Evolutionary conservation across 2,113 vertebrate species (phyloP), one percentile per base, ranked within the genome.

Genomic region (Theropithecus gelada): DNA sequence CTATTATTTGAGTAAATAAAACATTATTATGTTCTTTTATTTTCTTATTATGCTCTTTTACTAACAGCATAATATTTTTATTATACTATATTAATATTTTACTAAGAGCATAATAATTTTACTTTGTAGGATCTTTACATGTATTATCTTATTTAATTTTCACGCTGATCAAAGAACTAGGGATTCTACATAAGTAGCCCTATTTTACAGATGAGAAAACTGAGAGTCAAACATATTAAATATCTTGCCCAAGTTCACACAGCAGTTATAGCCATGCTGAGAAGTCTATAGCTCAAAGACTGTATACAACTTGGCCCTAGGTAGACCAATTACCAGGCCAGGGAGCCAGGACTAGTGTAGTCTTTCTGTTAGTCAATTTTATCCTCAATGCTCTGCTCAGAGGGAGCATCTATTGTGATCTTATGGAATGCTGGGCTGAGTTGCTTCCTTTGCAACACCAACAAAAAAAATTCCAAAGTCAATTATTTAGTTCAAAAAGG

Each of bases 281-380:
- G 35, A 75, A 75, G 32, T 40, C 16, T 6, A 6, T 1, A 61
- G 10, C 38, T 81, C 40, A 48, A 64, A 43, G 43, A 35, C 22
- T 12, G 12, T 12, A 3, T 6, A 32, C 9, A 27, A 5, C 32
- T 48, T 61, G 32, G 16, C 23, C 57, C 7, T 20, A 4, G 11
- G 22, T 43, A 45, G 8, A 0, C 5, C 8, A 8, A 35, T 16
- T 13, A 3, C 25, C 12, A 27, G 5, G 11, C 10, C 12, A 16
- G 23, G 12, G 16, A 55, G 23, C 25, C n/a, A 64, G 18, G 73
- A 25, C 22, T 57, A 20, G 45, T 6, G 17, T 2, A 23, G 40
- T 22, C 40, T n/a, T 59, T 66, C n/a, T 27, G 40, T 16, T 5
- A 23, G 17, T 13, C 3, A 17, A 59, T 43, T 90, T 66, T 8